Percentiles rank a stretch among this genome's conserved stretches.
Evolutionary conservation across 2,888 invertebrate species (phyloP).

Genomic region (Argyresthia albistria): DNA sequence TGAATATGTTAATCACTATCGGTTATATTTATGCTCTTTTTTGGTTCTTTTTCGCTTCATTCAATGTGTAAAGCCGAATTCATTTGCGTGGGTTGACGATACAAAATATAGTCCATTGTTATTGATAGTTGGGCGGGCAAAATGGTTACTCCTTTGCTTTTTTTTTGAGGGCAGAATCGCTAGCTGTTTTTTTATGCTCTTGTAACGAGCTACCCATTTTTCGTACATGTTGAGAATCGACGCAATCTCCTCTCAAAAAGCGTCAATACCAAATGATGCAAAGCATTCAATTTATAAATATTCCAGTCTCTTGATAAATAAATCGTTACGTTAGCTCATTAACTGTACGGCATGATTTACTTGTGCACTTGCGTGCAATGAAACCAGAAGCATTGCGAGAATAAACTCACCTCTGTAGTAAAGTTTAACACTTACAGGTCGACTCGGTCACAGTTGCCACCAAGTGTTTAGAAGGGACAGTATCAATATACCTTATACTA

Average conservation of each 20-base stretch:
- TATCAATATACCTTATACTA: no score
- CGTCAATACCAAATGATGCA: neutral
- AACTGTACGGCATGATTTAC: neutral
- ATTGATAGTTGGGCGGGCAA: constrained; percentile 36
- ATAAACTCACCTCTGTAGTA: constrained; percentile 3
- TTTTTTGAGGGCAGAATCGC: constrained; percentile 1
- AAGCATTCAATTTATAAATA: no score
- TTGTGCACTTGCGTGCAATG: neutral
- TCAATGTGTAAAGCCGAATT: constrained; percentile 24
- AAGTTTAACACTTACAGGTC: neutral
- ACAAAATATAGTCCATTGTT: constrained; percentile 49
- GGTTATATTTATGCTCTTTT: constrained; percentile 22
- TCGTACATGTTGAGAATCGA: neutral
- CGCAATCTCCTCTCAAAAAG: neutral
- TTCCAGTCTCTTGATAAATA: no score
- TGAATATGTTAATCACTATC: constrained; percentile 5
- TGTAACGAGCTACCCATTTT: no score
- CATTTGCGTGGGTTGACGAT: constrained; percentile 40
- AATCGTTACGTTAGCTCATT: no score
- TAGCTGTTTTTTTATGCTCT: neutral
- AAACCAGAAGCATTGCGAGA: neutral
- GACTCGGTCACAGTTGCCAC: neutral
- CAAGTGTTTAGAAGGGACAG: neutral
- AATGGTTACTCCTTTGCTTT: constrained; percentile 1
- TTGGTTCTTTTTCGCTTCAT: constrained; percentile 20